Evolutionary conservation across 2,888 invertebrate species (phyloP).

Genomic region (Cenopis cana): DNA sequence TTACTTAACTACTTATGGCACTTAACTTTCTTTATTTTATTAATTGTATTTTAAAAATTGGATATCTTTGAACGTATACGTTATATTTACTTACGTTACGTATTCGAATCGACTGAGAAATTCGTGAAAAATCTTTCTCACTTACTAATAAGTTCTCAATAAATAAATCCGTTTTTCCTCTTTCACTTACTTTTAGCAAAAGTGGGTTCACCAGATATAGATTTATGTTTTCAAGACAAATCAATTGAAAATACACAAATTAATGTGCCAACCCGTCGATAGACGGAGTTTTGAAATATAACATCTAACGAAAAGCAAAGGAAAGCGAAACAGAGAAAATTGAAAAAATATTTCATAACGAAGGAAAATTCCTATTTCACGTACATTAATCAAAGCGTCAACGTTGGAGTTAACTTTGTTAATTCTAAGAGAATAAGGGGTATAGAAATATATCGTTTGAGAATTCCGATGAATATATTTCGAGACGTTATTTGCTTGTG

Average conservation of each 20-base stretch:
- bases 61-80: too few species aligned
- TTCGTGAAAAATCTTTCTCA: too few species aligned
- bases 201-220: neutral
- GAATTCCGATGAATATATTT: neutral
- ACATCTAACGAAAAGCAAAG: conserved; percentile 13
- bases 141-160: neutral
- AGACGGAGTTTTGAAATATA: conserved; percentile 29
- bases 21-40: too few species aligned
- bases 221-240: conserved; percentile 22
- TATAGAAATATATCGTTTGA: neutral
- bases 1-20: too few species aligned
- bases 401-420: conserved; percentile 7
- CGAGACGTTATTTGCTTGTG: too few species aligned
- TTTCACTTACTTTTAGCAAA: neutral
- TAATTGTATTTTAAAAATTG: too few species aligned
- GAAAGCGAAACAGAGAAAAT: conserved; percentile 12
- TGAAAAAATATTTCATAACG: conserved; percentile 2
- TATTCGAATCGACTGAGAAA: too few species aligned
- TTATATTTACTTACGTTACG: too few species aligned
- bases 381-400: conserved; percentile 15
- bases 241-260: conserved; percentile 35
- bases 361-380: conserved; percentile 4
- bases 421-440: neutral
- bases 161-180: neutral
- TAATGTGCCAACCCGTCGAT: conserved; percentile 14